Base-by-base conservation (phyloP, 2,113 vertebrate species). In the Otolemur garnettii region DNA sequence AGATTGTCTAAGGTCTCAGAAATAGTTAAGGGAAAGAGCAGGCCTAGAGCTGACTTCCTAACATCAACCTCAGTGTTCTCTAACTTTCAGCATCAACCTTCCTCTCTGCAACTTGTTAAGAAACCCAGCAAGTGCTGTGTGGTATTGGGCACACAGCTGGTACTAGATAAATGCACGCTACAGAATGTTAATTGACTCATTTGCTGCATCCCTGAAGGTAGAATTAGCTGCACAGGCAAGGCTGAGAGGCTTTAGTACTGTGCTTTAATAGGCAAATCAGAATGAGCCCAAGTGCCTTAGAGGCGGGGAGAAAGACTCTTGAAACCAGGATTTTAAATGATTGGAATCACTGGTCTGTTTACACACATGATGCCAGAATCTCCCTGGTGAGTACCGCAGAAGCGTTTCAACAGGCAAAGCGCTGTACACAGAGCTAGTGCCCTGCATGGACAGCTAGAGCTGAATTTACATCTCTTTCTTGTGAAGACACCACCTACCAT, bases 141-240 rank as follows among this genome's bases (percentile, higher is more conserved):
- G 11, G 78, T 78, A 68, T 92, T 88, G 35, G 57, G 78, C 90
- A 95, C 26, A 69, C 72, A 96, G 91, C 93, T 69, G 74, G 69
- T 66, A 28, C 82, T 90, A 71, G 64, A 91, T 94, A 91, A 93
- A 80, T 96, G 96, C 80, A 71, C 42, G 33, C 55, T 79, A 21
- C 26, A 87, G 69, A 94, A 79, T 93, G 93, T 80, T 96, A 95
- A 95, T 94, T 64, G 84, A 93, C 64, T 95, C 79, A 75, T 77
- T 93, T 88, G n/a, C 42, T 91, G 50, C 35, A 72, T 93, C 53
- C 87, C 38, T 91, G 89, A 96, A 96, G 74, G 79, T 89, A 0
- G 4, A 82, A 83, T 91, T 87, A 95, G 57, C 22, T 79, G 62
- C 57, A 68, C 45, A 89, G 38, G 33, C 26, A 69, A 84, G 45